Conservation (phyloP, 2,797 vertebrate genomes). For the Acomys russatus region DNA sequence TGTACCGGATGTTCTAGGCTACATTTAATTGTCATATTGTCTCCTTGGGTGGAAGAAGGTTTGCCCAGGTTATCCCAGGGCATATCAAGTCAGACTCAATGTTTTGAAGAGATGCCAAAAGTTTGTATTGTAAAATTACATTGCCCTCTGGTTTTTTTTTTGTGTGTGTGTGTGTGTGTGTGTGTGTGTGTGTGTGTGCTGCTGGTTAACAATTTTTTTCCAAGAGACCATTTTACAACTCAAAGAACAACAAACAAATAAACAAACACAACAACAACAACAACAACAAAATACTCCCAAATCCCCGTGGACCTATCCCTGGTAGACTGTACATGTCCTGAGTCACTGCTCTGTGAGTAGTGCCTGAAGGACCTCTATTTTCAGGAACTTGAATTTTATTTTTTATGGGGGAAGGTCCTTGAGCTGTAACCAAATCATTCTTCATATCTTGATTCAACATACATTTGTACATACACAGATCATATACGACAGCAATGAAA, state of each 20-base stretch:
- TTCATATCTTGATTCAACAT: background rate
- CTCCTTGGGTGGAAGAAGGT: background rate
- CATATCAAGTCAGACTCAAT: background rate
- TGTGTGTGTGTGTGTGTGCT: background rate
- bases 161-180: no score
- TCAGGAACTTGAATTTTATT: background rate
- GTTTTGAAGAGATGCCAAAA: conserved; percentile 51
- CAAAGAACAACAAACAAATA: background rate
- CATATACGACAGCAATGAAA: conserved; percentile 23
- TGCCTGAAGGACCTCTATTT: background rate
- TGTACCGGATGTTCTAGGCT: background rate
- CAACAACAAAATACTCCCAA: no score
- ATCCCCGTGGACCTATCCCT: fast-evolving
- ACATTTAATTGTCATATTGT: background rate
- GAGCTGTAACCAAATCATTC: conserved; percentile 16
- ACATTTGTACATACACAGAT: background rate
- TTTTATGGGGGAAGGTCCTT: background rate
- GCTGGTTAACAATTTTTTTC: background rate
- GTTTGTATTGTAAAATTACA: conserved; percentile 18
- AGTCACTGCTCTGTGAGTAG: background rate
- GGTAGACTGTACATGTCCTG: background rate
- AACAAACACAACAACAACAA: no score
- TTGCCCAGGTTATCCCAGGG: background rate
- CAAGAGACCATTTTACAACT: conserved; percentile 2
- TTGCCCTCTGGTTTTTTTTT: background rate